Evolutionary conservation across 2,888 invertebrate genomes (phyloP).

Genomic region (Tiphia femorata): DNA sequence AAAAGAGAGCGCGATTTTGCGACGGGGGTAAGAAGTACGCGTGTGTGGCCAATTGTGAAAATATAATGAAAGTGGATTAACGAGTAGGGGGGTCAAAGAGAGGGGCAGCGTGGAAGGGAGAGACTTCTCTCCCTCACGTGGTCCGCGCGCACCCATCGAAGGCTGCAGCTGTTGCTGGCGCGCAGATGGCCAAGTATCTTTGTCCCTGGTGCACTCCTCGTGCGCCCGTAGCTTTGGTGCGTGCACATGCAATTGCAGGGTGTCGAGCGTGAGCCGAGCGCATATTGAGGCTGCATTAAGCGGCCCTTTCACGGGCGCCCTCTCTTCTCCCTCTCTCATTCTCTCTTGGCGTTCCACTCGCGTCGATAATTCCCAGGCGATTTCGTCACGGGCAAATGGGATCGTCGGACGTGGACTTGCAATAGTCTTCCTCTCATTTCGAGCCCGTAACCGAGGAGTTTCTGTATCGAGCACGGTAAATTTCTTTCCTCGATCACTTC

Average conservation of each 20-base stretch:
- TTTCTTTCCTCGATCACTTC: too few species aligned
- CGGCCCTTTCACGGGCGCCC: slow-evolving; percentile 10
- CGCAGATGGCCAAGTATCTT: slow-evolving; percentile 10
- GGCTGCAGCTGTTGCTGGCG: slow-evolving; percentile 14
- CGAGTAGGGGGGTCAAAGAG: slow-evolving; percentile 14
- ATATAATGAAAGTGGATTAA: slow-evolving; percentile 49
- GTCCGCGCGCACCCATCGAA: slow-evolving; percentile 4
- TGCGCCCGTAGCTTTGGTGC: neutral
- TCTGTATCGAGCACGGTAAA: too few species aligned
- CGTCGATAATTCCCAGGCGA: too few species aligned
- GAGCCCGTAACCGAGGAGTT: too few species aligned
- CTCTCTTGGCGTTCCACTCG: too few species aligned
- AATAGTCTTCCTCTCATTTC: too few species aligned
- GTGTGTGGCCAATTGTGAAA: slow-evolving; percentile 41
- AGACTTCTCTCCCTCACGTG: slow-evolving; percentile 36
- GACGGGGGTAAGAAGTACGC: neutral
- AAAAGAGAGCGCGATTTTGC: neutral
- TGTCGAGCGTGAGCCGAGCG: too few species aligned
- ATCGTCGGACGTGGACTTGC: too few species aligned
- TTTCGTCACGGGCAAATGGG: too few species aligned
- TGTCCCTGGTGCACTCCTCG: neutral
- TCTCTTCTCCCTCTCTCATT: too few species aligned
- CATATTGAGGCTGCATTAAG: slow-evolving; percentile 16
- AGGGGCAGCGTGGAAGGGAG: slow-evolving; percentile 23
- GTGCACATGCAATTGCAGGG: slow-evolving; percentile 15